Conservation (phyloP, 2,113 vertebrate genomes). For the Semnornis frantzii region DNA sequence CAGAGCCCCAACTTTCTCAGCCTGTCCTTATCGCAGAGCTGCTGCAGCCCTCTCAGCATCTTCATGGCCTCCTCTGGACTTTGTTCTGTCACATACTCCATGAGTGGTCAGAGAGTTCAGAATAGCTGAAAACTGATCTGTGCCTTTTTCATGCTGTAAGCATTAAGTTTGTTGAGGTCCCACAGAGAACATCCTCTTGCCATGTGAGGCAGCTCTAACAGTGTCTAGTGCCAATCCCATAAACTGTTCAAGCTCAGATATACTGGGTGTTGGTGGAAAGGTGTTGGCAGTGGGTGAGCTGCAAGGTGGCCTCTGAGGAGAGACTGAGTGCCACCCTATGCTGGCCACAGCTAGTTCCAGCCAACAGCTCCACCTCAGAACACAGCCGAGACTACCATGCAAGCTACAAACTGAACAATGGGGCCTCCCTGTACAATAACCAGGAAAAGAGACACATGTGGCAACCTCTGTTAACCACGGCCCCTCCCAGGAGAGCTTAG, state of each 20-base stretch:
- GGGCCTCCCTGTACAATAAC: not conserved
- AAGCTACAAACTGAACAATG: not conserved
- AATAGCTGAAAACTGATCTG: not conserved
- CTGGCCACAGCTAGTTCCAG: not conserved
- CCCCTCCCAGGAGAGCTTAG: not conserved
- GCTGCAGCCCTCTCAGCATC: no score
- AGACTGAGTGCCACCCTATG: not conserved
- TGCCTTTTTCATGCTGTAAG: not conserved
- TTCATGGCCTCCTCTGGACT: no score
- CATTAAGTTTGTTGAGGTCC: not conserved
- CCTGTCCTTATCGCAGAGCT: no score
- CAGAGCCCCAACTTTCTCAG: no score
- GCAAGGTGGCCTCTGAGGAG: not conserved
- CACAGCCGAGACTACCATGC: not conserved
- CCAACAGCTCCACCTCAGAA: rapidly evolving
- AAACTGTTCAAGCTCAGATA: not conserved
- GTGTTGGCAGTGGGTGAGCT: not conserved
- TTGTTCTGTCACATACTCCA: not conserved
- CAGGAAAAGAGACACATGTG: not conserved
- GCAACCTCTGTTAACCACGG: not conserved
- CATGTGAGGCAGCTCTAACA: not conserved
- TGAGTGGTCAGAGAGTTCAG: not conserved
- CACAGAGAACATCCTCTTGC: not conserved
- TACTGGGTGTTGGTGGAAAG: not conserved
- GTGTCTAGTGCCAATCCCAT: not conserved